Percentiles rank a stretch among this genome's conserved stretches.
phyloP scores from a whole-genome alignment of 2,113 vertebrate species.

The Onychostoma macrolepis region DNA sequence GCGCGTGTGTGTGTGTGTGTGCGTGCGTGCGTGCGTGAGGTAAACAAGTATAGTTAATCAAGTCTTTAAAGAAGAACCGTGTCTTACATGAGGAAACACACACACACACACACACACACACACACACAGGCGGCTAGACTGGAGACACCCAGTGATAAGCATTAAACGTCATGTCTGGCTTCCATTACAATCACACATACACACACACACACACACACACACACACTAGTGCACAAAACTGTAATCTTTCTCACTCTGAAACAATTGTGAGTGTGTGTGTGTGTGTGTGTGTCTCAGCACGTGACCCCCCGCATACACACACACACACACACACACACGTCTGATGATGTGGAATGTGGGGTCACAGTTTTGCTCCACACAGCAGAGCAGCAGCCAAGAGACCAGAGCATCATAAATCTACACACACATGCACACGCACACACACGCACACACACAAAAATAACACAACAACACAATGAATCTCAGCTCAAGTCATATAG shows the following conservation, averaged over 20 bases:
- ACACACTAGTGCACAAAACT: background rate
- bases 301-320: background rate
- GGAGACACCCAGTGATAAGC: constrained; percentile 76
- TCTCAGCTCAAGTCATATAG: too few relatives aligned
- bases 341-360: constrained; percentile 35
- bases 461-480: background rate
- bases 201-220: constrained; percentile 13
- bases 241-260: constrained; percentile 17
- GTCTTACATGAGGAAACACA: background rate
- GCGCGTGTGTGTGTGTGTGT: background rate
- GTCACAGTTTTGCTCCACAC: constrained; percentile 4
- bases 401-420: constrained; percentile 26
- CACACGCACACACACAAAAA: background rate
- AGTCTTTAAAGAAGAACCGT: background rate
- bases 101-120: constrained; percentile 42
- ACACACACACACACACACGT: constrained; percentile 7
- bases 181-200: constrained; percentile 60
- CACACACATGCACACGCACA: background rate
- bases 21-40: background rate
- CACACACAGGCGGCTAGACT: constrained; percentile 60
- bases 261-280: constrained; percentile 3
- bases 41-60: background rate
- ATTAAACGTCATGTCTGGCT: constrained; percentile 72
- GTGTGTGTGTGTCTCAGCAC: constrained; percentile 7
- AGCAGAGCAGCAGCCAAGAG: background rate